Conservation (phyloP, 2,113 vertebrate genomes). For the Chelonoidis abingdonii region DNA sequence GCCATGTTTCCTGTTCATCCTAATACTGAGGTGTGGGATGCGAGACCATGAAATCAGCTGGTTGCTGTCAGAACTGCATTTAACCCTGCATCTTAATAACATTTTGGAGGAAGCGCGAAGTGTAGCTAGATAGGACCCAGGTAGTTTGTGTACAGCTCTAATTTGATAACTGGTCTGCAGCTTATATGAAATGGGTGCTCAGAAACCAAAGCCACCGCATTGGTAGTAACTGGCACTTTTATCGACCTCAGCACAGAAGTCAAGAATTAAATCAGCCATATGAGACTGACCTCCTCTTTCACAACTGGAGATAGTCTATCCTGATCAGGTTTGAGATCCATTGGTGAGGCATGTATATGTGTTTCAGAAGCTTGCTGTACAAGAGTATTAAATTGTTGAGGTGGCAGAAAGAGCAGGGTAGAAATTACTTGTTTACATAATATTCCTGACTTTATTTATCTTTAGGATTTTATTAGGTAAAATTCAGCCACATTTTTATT, state of each 20-base stretch:
- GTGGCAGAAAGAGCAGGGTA: background rate
- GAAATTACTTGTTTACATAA: background rate
- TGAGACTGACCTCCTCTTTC: background rate
- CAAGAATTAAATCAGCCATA: background rate
- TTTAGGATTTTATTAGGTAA: background rate
- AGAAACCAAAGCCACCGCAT: background rate
- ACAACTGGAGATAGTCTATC: background rate
- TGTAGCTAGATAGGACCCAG: background rate
- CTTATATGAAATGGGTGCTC: background rate
- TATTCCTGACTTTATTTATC: background rate
- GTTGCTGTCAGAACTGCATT: background rate
- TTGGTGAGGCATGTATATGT: background rate
- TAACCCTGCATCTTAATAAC: fast-evolving
- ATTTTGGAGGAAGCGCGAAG: background rate
- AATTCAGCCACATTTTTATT: background rate
- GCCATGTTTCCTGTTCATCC: background rate
- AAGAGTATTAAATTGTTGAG: background rate
- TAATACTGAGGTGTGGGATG: background rate
- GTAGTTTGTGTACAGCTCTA: background rate
- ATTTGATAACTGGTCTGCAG: background rate
- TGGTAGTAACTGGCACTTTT: background rate
- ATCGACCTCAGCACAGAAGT: background rate
- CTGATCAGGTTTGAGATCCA: background rate
- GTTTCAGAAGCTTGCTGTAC: background rate
- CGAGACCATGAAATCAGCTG: background rate